A percentile compares a stretch with the other conserved stretches of the same genome.
Evolutionary conservation across 30 jellyfish, hydroid and myxozoan species (phyloP).

Genomic region (Cassiopea andromeda): DNA sequence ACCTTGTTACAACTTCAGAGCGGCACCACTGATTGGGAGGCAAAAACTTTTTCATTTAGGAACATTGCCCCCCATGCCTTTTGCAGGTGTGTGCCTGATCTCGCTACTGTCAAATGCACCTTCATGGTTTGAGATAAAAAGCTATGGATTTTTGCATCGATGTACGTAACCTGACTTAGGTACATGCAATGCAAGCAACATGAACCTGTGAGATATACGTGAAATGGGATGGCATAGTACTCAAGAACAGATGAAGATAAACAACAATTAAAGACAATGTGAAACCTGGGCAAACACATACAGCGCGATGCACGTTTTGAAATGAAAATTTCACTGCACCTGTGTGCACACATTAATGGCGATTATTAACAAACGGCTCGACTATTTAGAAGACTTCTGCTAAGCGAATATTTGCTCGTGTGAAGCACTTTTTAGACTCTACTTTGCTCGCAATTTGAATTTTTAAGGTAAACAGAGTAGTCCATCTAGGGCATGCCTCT

Average conservation of each 20-base stretch:
- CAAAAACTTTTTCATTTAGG: no score
- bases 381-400: not conserved
- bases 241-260: not conserved
- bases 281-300: conserved; percentile 11
- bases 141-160: no score
- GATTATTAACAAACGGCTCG: conserved; percentile 5
- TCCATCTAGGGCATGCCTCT: not conserved
- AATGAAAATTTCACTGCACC: not conserved
- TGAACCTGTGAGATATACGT: not conserved
- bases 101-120: no score
- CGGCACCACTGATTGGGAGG: no score
- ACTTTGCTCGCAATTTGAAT: conserved; percentile 3
- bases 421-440: not conserved
- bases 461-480: not conserved
- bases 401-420: conserved; percentile 2
- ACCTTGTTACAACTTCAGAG: no score
- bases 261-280: not conserved
- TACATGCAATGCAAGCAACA: not conserved
- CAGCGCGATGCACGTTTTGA: conserved; percentile 1
- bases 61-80: no score
- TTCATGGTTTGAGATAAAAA: no score
- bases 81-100: no score
- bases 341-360: not conserved
- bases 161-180: no score
- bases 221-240: not conserved